Base-by-base conservation (phyloP, 2,797 vertebrate species). In the Neosilurus mollespiculum region DNA sequence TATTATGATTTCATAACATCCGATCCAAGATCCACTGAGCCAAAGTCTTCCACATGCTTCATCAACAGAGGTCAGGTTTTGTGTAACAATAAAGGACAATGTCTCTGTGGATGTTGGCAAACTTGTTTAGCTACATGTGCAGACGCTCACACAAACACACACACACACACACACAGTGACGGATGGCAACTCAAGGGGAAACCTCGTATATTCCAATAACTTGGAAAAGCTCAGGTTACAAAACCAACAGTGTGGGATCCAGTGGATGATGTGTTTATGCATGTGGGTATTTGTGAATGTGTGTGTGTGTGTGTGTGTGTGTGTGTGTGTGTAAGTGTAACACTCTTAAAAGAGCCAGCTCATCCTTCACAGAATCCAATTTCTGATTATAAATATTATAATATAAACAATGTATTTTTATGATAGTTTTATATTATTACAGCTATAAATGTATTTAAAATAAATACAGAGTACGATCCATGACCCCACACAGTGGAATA, bases 81-180 rank as follows among this genome's bases (percentile, higher is more conserved):
- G 51, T 9, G 1, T 58, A 24, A 37, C 24, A 58, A 15, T 26
- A 53, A 64, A 67, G n/a, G 22, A 37, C 65, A 43, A 10, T 5
- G 65, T 51, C 65, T 78, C 53, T 72, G 59, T 26, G 24, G 59
- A 37, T 22, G 64, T 64, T 20, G 37, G 6, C 67, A 65, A 86
- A 87, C 78, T 72, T 87, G 86, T 81, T 85, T 24, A 89, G 84
- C 84, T 88, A 84, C 85, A 84, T 54, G 62, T 49, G 56, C n/a
- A 61, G 53, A n/a, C n/a, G n/a, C n/a, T n/a, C 88, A 88, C 64
- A 43, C 78, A 81, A 66, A 79, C 53, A 16, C 34, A 72, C 5
- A 49, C 65, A 65, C 9, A 26, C 73, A 69, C 24, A 70, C 65
- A 54, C 9, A 22, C 15, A 58, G 18, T 85, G 85, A 89, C 82